Percentiles rank a stretch among this genome's conserved stretches.
Evolutionary conservation across 2,113 vertebrate species (phyloP).

Genomic region (Choloepus hoffmanni): DNA sequence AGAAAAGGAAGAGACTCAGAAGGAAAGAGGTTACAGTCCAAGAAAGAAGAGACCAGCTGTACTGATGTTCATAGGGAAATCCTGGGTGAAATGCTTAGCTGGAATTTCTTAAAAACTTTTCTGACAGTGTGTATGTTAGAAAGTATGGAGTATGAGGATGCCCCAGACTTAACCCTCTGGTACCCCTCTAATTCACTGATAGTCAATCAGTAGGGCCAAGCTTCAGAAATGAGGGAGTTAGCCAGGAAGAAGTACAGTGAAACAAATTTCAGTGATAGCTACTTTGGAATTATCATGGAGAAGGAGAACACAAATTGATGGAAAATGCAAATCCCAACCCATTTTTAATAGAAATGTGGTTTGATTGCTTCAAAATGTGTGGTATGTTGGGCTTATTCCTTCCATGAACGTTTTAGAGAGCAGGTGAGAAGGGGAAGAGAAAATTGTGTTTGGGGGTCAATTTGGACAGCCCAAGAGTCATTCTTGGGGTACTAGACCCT

Average conservation of each 20-base stretch:
- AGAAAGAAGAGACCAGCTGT: not conserved
- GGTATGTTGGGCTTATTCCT: not conserved
- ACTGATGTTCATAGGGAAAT: not conserved
- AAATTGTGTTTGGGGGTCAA: not conserved
- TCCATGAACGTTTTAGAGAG: not conserved
- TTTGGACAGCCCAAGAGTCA: not conserved
- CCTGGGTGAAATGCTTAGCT: not conserved
- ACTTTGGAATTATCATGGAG: not conserved
- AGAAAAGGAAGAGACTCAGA: not conserved
- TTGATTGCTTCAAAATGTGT: not conserved
- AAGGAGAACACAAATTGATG: not conserved
- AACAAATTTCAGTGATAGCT: not conserved
- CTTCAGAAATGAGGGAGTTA: not conserved
- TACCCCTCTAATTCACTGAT: not conserved
- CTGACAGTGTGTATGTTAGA: not conserved
- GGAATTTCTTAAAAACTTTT: not conserved
- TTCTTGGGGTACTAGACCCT: not conserved
- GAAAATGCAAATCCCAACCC: not conserved
- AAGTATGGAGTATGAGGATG: not conserved
- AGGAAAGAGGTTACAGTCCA: slow-evolving; percentile 47
- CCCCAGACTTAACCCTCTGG: not conserved
- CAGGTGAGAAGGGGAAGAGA: not conserved
- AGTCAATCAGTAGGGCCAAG: not conserved
- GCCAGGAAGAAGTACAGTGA: not conserved
- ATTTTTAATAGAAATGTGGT: not conserved